A percentile compares a stretch with the other conserved stretches of the same genome.
Conservation (phyloP, 2,888 invertebrate species). For the Clepsis dumicolana region DNA sequence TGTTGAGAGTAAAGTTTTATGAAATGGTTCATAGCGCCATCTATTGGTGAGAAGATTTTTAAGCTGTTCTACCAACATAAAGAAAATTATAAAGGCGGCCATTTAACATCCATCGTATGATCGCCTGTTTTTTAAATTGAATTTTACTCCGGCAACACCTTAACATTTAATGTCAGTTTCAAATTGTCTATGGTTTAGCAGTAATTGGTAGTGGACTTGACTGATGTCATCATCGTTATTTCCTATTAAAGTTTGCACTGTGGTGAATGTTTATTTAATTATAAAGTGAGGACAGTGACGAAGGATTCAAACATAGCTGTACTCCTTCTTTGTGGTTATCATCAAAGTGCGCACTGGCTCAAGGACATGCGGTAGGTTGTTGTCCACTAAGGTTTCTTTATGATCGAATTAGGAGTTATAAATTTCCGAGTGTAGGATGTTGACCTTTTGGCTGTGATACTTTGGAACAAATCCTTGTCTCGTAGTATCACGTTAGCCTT, state of each 20-base stretch:
- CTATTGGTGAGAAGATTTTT: neutral
- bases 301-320: constrained; percentile 15
- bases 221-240: constrained; percentile 68
- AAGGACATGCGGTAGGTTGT: constrained; percentile 63
- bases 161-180: constrained; percentile 21
- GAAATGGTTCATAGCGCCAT: neutral
- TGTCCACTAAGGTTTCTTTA: constrained; percentile 49
- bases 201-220: constrained; percentile 52
- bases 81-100: neutral
- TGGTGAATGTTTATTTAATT: constrained; percentile 52
- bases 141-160: constrained; percentile 15
- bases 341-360: constrained; percentile 52
- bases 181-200: constrained; percentile 38
- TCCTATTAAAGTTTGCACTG: constrained; percentile 43
- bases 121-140: neutral
- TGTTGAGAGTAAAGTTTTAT: neutral
- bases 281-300: constrained; percentile 41
- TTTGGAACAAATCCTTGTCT: constrained; percentile 33
- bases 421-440: constrained; percentile 77
- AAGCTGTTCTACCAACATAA: neutral
- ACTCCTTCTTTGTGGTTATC: constrained; percentile 19
- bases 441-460: constrained; percentile 56
- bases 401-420: constrained; percentile 37
- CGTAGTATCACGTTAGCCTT: constrained; percentile 37
- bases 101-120: neutral